phyloP scores from a whole-genome alignment of 2,113 vertebrate genomes.

The Sinocyclocheilus anophthalmus region DNA sequence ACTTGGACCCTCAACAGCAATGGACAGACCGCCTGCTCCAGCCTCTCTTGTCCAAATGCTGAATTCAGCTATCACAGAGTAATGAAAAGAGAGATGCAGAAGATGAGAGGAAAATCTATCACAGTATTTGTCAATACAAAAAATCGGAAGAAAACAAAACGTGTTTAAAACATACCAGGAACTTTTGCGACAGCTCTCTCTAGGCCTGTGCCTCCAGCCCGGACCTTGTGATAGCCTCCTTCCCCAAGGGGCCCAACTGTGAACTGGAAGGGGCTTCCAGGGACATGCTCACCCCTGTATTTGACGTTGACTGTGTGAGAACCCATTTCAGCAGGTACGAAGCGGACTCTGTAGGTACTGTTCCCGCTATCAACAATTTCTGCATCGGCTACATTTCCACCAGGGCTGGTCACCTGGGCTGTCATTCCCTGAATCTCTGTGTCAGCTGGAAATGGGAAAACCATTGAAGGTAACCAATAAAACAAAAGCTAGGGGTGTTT shows the following conservation, averaged over 20 bases:
- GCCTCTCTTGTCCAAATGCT: constrained; percentile 95
- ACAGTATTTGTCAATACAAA: background rate
- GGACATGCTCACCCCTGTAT: constrained; percentile 90
- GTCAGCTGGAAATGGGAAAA: constrained; percentile 73
- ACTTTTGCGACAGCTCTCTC: constrained; percentile 86
- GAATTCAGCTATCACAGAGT: constrained; percentile 80
- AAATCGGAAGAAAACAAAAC: background rate
- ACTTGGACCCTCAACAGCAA: constrained; percentile 90
- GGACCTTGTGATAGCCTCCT: constrained; percentile 88
- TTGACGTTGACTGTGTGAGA: constrained; percentile 90
- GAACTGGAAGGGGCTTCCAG: constrained; percentile 93
- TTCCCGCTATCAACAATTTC: constrained; percentile 90
- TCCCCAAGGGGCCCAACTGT: constrained; percentile 89
- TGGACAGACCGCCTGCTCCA: constrained; percentile 90
- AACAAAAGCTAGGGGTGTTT: background rate
- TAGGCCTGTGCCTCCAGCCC: constrained; percentile 87
- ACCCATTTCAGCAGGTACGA: constrained; percentile 90
- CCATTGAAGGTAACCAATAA: too few species aligned
- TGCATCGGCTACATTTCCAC: constrained; percentile 85
- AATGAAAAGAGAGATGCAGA: background rate
- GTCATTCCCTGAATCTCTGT: constrained; percentile 85
- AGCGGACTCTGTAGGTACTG: constrained; percentile 91
- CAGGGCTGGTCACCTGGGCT: constrained; percentile 91
- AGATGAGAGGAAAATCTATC: background rate
- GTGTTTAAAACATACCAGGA: constrained; percentile 75